Evolutionary conservation across 2,113 vertebrate species (phyloP).

Genomic region (Dolichotis patagonum): DNA sequence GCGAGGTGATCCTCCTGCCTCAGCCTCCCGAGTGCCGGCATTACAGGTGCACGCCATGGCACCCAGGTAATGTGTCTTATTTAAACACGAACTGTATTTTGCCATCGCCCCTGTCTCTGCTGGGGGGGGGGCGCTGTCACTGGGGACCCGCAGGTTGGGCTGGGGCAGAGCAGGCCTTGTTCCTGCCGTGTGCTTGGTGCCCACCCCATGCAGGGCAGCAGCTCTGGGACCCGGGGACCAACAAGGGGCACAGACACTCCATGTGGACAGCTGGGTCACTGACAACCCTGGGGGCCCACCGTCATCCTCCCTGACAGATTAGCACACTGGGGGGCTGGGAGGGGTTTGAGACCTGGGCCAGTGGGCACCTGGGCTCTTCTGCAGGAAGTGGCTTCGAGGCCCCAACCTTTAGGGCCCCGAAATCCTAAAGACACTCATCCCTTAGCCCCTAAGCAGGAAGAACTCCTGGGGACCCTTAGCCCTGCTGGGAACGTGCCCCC

Average conservation of each 20-base stretch:
- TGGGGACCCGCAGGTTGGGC: too few relatives aligned
- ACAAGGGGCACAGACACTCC: background rate
- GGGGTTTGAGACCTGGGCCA: background rate
- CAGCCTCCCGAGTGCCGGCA: background rate
- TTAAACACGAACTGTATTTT: background rate
- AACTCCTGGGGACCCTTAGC: too few relatives aligned
- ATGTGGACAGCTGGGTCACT: background rate
- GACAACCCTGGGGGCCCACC: rapidly evolving
- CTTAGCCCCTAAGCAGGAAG: background rate
- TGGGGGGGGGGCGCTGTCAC: rapidly evolving
- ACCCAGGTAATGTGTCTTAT: background rate
- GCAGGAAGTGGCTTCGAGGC: background rate
- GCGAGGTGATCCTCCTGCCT: background rate
- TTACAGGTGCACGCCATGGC: background rate
- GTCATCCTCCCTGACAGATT: background rate
- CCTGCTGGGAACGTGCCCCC: background rate
- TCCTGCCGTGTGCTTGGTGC: background rate
- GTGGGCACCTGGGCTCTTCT: background rate
- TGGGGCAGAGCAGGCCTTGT: too few relatives aligned
- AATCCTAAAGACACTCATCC: background rate
- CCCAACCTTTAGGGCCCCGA: background rate
- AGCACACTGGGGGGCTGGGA: background rate
- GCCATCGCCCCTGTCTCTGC: background rate
- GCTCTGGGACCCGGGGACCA: rapidly evolving
- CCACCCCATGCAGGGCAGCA: too few relatives aligned